Base-by-base conservation (phyloP, 2,113 vertebrate species). In the Chlamydotis undulata region DNA sequence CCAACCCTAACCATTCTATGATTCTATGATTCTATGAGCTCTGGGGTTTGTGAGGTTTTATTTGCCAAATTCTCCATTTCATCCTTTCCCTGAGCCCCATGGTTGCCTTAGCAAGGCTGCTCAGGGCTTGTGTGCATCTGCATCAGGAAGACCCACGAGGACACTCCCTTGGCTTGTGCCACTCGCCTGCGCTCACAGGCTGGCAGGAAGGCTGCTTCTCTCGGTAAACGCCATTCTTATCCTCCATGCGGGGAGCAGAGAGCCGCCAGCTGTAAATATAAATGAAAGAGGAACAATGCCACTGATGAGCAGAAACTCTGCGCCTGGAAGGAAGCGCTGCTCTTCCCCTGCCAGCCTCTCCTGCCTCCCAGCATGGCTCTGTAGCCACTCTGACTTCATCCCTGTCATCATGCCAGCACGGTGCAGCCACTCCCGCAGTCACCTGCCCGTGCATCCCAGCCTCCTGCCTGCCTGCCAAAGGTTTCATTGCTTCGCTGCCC, bases 181-280 rank as follows among this genome's bases (percentile, higher is more conserved):
- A 1, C 53, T 61, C 4, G 3, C 31, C 68, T 9, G 69, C 2
- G 0, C 60, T 59, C 65, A 19, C 39, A 10, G 73, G 33, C 87
- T 87, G 84, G 74, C 82, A 7, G 23, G 65, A 63, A 84, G 26
- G 78, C 85, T 63, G 83, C 67, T 43, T 49, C 78, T 56, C 77
- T 57, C 41, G 2, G 74, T 13, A 9, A 92, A 52, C 2, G 7
- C 45, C 6, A 2, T n/a, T 80, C 24, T 14, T 41, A 23, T 64
- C 52, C 29, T 81, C 61, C 0, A 3, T 14, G 33, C 12, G 0
- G 56, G 49, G 49, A 93, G 87, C 69, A 23, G 83, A 55, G 75
- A 76, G 73, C 91, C 89, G 83, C 82, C 93, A 85, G 94, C 95
- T 95, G 95, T 63, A 87, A 59, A 82, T 85, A 95, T 31, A 90